Evolutionary conservation across 1,140 invertebrate genomes (phyloP), one percentile per base, ranked within the genome.

Genomic region (Micrasema minimum): DNA sequence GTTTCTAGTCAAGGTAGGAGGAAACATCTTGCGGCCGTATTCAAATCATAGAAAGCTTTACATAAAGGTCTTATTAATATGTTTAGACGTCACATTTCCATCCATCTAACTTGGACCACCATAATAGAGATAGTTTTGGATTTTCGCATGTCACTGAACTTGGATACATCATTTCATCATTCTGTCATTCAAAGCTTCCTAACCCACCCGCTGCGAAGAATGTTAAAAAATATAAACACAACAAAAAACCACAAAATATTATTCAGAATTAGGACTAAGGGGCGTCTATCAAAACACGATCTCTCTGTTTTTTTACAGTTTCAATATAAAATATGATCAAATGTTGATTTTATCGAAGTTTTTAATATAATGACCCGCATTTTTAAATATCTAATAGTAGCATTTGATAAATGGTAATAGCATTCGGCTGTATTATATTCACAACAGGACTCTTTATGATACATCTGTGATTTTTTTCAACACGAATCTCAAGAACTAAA

Each of bases 161-260:
- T 73, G 62, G 26, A 65, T 51, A 2, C 38, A 53, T 69, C 66
- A 73, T 69, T 73, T 73, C 61, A 73, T 73, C 72, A 73, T 73
- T 69, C 66, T 73, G 72, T 73, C 72, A 57, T 51, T 66, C 38
- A 35, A 57, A 69, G 71, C 59, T 35, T 46, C 22, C 26, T 9
- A 18, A 11, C 10, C 43, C 65, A 14, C 72, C 72, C 66, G 61
- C 61, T 16, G 72, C 31, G 38, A 9, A 38, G 14, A 59, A 48
- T n/a, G 2, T 55, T 9, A 68, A 68, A n/a, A n/a, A n/a, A n/a
- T n/a, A n/a, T n/a, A n/a, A n/a, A n/a, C n/a, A 57, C 37, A 43
- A 68, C 26, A 41, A 12, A 45, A 69, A 61, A 69, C 16, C 23
- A 20, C 20, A 22, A n/a, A 38, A 61, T 69, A 69, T 37, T 61